A percentile compares a stretch with the other conserved stretches of the same genome.
Evolutionary conservation across 2,797 vertebrate genomes (phyloP).

Genomic region (Heterohyrax brucei): DNA sequence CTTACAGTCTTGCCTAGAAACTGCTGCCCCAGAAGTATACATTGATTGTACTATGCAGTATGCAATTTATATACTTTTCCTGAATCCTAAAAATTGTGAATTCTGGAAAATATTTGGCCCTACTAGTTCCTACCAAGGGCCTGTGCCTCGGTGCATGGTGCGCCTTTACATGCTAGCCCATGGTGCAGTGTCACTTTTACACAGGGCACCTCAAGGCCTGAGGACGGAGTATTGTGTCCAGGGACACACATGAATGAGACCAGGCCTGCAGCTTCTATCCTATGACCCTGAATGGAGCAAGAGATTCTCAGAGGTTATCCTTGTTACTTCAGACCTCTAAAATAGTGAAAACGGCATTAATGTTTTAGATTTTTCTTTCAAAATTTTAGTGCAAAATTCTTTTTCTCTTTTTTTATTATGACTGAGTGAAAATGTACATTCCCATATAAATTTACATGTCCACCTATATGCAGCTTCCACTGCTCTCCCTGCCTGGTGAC

Average conservation of each 20-base stretch:
- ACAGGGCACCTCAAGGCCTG: rapidly evolving
- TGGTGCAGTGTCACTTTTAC: rapidly evolving
- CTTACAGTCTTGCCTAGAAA: rapidly evolving
- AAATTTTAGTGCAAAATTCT: not conserved
- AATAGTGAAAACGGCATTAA: not conserved
- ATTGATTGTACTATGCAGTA: not conserved
- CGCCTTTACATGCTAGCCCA: rapidly evolving
- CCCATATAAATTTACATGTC: too few relatives aligned
- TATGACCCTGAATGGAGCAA: not conserved
- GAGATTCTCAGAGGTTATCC: not conserved
- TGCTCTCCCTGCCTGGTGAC: too few relatives aligned
- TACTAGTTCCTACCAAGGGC: not conserved
- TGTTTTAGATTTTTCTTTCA: not conserved
- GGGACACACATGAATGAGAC: rapidly evolving
- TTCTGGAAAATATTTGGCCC: not conserved
- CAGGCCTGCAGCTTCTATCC: not conserved
- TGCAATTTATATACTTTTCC: not conserved
- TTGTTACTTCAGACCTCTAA: not conserved
- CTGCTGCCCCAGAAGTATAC: rapidly evolving
- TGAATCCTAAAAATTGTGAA: not conserved
- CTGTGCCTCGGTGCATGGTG: rapidly evolving
- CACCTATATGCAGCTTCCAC: too few relatives aligned
- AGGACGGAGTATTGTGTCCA: not conserved
- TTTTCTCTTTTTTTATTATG: too few relatives aligned
- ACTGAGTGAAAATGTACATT: too few relatives aligned